Percentiles rank a stretch among this genome's conserved stretches.
Conservation (phyloP, 2,113 vertebrate genomes). For the Procavia capensis region DNA sequence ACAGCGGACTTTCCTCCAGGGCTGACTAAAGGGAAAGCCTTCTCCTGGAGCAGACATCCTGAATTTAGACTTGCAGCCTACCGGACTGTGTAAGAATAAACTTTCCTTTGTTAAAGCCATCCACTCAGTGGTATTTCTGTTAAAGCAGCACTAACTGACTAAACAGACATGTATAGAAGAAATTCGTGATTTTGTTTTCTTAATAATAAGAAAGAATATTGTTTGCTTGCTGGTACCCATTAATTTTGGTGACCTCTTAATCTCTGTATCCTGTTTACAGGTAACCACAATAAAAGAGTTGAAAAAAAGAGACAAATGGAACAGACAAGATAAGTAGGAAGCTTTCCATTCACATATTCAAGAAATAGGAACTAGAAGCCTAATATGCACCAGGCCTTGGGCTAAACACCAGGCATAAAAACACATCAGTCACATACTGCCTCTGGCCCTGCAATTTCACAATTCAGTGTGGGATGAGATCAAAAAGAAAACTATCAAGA, state of each 20-base stretch:
- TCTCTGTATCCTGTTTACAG: not conserved
- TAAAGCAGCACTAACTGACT: too few species aligned
- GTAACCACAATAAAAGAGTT: not conserved
- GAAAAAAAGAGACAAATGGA: not conserved
- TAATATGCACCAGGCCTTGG: not conserved
- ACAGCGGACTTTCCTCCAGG: too few species aligned
- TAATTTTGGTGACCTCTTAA: constrained; percentile 36
- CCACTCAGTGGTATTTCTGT: too few species aligned
- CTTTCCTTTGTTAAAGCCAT: too few species aligned
- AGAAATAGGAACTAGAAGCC: not conserved
- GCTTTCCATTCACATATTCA: not conserved
- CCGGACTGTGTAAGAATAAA: too few species aligned
- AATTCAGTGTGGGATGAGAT: not conserved
- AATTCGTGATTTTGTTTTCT: constrained; percentile 50
- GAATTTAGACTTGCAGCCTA: too few species aligned
- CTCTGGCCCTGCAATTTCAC: not conserved
- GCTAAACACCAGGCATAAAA: not conserved
- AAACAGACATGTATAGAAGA: too few species aligned
- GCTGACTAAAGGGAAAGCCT: too few species aligned
- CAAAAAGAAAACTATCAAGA: not conserved
- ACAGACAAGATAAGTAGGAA: not conserved
- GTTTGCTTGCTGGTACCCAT: not conserved
- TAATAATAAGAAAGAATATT: constrained; percentile 14
- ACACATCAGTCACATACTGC: not conserved
- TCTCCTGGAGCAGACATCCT: too few species aligned